A percentile compares a stretch with the other conserved stretches of the same genome.
phyloP scores from a whole-genome alignment of 2,888 invertebrate genomes.

The Hyposoter didymator region DNA sequence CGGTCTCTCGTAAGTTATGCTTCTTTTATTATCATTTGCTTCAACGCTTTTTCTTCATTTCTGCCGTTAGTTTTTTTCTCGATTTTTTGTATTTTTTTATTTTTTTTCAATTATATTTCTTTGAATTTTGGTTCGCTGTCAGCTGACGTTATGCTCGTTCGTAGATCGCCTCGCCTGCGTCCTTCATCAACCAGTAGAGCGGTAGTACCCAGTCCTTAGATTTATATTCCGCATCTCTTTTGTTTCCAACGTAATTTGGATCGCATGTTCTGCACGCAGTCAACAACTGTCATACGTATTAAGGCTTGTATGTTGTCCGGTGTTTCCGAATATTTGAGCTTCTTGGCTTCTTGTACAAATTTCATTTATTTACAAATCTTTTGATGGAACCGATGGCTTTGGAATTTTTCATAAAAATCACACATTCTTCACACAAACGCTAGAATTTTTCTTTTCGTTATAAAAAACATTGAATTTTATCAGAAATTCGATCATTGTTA shows the following conservation, averaged over 20 bases:
- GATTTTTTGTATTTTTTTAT: slow-evolving; percentile 33
- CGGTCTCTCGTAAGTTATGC: slow-evolving; percentile 84
- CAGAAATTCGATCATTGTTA: background rate
- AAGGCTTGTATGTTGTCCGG: background rate
- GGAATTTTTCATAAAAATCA: background rate
- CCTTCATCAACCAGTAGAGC: slow-evolving; percentile 62
- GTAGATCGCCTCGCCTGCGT: slow-evolving; percentile 36
- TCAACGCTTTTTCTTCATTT: slow-evolving; percentile 77
- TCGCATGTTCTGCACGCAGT: slow-evolving; percentile 58
- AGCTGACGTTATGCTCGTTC: slow-evolving; percentile 67
- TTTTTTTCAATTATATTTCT: slow-evolving; percentile 10
- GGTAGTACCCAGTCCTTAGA: slow-evolving; percentile 57
- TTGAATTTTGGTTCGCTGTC: slow-evolving; percentile 55
- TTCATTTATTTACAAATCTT: background rate
- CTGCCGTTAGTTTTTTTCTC: slow-evolving; percentile 13
- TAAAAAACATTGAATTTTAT: background rate
- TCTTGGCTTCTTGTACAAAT: background rate
- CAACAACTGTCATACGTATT: background rate
- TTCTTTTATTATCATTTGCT: slow-evolving; percentile 85
- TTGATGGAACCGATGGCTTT: background rate
- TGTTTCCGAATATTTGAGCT: background rate
- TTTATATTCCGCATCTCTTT: slow-evolving; percentile 12
- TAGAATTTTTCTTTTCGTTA: background rate
- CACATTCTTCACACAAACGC: background rate
- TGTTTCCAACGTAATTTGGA: slow-evolving; percentile 12